Base-by-base conservation (phyloP, 1,140 invertebrate species). In the Galleria mellonella region DNA sequence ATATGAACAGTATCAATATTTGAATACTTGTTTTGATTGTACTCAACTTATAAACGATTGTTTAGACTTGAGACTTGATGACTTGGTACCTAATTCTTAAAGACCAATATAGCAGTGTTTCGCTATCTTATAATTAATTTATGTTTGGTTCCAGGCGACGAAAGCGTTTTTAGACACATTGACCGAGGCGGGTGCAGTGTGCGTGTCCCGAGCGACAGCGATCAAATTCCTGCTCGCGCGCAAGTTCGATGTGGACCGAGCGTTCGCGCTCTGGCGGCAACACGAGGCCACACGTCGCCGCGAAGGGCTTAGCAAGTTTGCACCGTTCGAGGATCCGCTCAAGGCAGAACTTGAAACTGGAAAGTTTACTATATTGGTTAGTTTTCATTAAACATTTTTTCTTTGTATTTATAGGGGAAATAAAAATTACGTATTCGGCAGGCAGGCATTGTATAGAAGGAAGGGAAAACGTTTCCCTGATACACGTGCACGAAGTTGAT, bases 321-420 rank as follows among this genome's bases (percentile, higher is more conserved):
- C 97, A 76, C 92, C 96, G 1, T 88, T 89, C 52, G 88, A 90
- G 57, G 93, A 96, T 63, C 94, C 94, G 5, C 87, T 99, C 9
- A 91, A 92, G 56, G 91, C 90, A 11, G 97, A 99, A 87, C 84
- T 99, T 41, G 89, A 91, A 59, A 97, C 96, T 45, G 96, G 95
- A 73, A 99, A 99, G 90, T 98, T 99, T 84, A 98, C 97, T 41
- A 93, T 98, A 76, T 87, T 99, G 91, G 97, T 98, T 87, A 91
- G 91, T 87, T 30, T 46, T 1, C 43, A 10, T 8, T 11, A 23
- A 23, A 2, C 17, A 23, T 6, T 3, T 23, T 23, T 23, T 23
- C 6, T 23, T 23, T 23, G 17, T n/a, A n/a, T n/a, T n/a, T n/a
- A n/a, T n/a, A n/a, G n/a, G n/a, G n/a, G n/a, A n/a, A n/a, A n/a